Conservation (phyloP, 2,797 vertebrate species). For the Rhinichthys osculus region DNA sequence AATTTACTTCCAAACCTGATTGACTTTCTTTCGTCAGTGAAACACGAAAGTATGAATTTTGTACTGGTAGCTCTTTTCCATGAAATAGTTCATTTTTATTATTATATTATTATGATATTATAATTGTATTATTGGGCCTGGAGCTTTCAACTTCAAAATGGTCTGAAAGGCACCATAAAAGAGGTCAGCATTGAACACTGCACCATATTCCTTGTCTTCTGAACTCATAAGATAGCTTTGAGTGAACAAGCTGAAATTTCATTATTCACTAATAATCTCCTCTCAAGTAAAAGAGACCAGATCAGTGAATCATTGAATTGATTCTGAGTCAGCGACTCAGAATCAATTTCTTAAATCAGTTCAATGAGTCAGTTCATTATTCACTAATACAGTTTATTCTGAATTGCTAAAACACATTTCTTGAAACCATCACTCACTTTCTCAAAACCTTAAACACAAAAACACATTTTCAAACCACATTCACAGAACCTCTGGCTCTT, state of each 20-base stretch:
- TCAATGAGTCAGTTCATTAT: too few species aligned
- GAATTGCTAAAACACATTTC: too few species aligned
- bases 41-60: not conserved
- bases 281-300: not conserved
- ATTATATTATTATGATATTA: too few species aligned
- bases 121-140: not conserved
- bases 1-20: conserved; percentile 1
- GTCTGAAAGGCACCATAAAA: not conserved
- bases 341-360: too few species aligned
- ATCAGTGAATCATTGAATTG: not conserved
- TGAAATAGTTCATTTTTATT: not conserved
- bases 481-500: too few species aligned
- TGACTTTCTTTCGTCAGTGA: not conserved
- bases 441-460: too few species aligned
- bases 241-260: not conserved
- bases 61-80: not conserved
- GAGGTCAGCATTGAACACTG: not conserved
- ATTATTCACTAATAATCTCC: not conserved
- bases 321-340: not conserved
- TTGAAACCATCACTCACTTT: too few species aligned
- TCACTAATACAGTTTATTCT: too few species aligned
- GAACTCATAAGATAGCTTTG: not conserved
- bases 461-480: too few species aligned
- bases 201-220: not conserved
- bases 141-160: not conserved